A percentile compares a stretch with the other conserved stretches of the same genome.
Evolutionary conservation across 2,113 vertebrate genomes (phyloP).

Genomic region (Misgurnus mizolepis): DNA sequence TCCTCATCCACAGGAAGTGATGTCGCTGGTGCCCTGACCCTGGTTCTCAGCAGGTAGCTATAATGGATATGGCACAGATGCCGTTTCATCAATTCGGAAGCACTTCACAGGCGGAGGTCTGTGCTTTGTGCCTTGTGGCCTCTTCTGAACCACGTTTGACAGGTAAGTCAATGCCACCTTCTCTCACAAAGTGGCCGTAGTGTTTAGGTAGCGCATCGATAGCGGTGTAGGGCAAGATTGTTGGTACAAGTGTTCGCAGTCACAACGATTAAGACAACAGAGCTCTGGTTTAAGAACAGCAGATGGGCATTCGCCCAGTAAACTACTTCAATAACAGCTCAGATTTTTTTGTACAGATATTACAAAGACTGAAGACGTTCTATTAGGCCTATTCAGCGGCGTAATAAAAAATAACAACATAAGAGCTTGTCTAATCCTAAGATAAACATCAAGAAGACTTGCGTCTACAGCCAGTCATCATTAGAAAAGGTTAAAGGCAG

Average conservation of each 20-base stretch:
- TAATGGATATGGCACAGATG: conserved; percentile 2
- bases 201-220: conserved; percentile 26
- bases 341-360: neutral
- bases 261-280: conserved; percentile 12
- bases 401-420: conserved; percentile 36
- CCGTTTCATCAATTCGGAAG: conserved; percentile 7
- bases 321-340: conserved; percentile 27
- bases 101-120: conserved; percentile 31
- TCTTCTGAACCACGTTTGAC: conserved; percentile 14
- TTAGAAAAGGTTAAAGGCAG: neutral
- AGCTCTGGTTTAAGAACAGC: neutral
- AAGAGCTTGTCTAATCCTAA: conserved; percentile 12
- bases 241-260: neutral
- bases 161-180: conserved; percentile 14
- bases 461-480: neutral
- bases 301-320: conserved; percentile 8
- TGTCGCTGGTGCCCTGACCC: neutral
- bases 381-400: conserved; percentile 12
- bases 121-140: neutral
- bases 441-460: neutral
- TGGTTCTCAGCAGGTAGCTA: neutral
- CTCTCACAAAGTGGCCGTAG: conserved; percentile 2
- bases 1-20: neutral
- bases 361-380: neutral
- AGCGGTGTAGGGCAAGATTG: neutral